Conservation (phyloP, 2,113 vertebrate genomes). For the Psephotus haematonotus region DNA sequence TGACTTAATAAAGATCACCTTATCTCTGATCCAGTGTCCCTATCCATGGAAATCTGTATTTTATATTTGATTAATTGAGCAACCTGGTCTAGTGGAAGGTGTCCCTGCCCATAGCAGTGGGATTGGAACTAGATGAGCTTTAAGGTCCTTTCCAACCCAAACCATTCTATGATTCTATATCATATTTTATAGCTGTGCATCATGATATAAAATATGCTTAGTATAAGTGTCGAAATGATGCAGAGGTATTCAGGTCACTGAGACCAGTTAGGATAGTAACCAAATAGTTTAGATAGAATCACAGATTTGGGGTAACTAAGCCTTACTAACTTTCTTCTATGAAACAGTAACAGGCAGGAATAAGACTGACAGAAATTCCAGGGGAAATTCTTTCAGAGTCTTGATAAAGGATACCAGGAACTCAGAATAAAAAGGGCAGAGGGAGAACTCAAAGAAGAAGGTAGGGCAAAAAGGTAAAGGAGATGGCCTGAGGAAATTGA, state of each 20-base stretch:
- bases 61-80: neutral
- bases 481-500: neutral
- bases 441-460: neutral
- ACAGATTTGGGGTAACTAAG: neutral
- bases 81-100: neutral
- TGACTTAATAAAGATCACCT: neutral
- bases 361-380: neutral
- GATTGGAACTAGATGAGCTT: neutral
- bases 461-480: neutral
- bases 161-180: neutral
- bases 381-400: neutral
- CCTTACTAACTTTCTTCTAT: neutral
- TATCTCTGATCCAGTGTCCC: neutral
- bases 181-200: neutral
- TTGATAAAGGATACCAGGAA: neutral
- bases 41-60: neutral
- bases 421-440: neutral
- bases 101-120: neutral
- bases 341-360: neutral
- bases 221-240: neutral
- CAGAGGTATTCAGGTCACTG: neutral
- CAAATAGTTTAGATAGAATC: neutral
- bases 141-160: neutral
- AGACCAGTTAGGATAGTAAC: neutral
- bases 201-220: neutral